These are phyloP conservation scores for Xiphorhynchus erythropygius DNA, from an alignment of 2,797 vertebrate species.

Conservation along the genomic window DNA sequence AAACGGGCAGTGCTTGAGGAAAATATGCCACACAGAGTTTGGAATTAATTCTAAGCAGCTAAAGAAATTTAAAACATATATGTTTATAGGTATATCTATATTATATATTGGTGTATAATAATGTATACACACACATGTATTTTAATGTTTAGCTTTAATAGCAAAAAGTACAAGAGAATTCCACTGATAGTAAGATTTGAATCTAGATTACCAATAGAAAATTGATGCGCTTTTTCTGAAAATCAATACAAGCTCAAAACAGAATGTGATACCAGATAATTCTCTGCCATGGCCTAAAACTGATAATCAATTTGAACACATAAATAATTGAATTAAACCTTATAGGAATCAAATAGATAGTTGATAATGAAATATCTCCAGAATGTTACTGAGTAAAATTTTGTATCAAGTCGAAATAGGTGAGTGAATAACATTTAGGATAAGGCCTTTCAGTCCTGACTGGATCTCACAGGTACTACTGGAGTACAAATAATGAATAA, in stretches of 20 bases:
- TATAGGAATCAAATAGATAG: neutral
- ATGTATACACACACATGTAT: conserved; percentile 14
- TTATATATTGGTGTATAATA: conserved; percentile 39
- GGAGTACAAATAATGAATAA: conserved; percentile 61
- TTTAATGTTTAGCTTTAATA: neutral
- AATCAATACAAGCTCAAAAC: conserved; percentile 34
- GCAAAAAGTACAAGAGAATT: conserved; percentile 62
- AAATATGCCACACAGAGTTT: neutral
- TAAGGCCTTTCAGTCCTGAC: conserved; percentile 44
- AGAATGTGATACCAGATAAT: conserved; percentile 20
- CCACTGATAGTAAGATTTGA: conserved; percentile 44
- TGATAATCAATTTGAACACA: neutral
- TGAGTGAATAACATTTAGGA: neutral
- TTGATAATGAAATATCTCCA: neutral
- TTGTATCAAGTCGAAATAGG: neutral
- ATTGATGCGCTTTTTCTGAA: conserved; percentile 18
- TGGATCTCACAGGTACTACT: conserved; percentile 5
- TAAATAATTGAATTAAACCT: conserved; percentile 24
- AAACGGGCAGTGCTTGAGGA: neutral
- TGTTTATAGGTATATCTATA: neutral
- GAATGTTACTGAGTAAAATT: neutral
- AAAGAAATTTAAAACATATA: neutral
- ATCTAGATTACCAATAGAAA: conserved; percentile 62
- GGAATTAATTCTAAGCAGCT: conserved; percentile 7
- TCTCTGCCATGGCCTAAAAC: conserved; percentile 22